Conservation (phyloP, 2,888 invertebrate species). For the Morpho deidamia region DNA sequence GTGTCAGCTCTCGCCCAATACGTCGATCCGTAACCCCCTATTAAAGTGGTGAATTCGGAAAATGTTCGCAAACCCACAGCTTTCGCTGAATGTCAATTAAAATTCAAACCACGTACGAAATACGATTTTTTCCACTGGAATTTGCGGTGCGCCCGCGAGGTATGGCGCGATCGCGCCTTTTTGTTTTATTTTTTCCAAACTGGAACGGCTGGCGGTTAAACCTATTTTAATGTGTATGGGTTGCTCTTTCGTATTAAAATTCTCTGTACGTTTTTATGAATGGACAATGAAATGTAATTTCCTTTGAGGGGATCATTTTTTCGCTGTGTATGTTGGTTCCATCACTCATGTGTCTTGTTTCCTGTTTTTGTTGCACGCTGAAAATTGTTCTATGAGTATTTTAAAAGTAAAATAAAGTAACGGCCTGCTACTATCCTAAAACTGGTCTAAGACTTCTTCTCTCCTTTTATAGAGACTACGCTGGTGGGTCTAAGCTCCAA, state of each 20-base stretch:
- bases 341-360: conserved; percentile 10
- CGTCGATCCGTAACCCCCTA: conserved; percentile 33
- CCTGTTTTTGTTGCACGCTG: background rate
- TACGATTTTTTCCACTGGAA: conserved; percentile 78
- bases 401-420: too few relatives aligned
- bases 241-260: conserved; percentile 73
- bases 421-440: too few relatives aligned
- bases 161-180: conserved; percentile 74
- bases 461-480: too few relatives aligned
- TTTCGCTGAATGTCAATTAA: conserved; percentile 74
- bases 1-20: background rate
- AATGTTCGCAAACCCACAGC: conserved; percentile 50
- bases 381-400: background rate
- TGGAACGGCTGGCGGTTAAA: conserved; percentile 75
- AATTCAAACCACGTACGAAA: conserved; percentile 79
- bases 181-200: conserved; percentile 72
- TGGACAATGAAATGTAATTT: conserved; percentile 71
- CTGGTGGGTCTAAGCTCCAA: too few relatives aligned
- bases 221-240: conserved; percentile 77
- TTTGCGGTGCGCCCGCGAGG: conserved; percentile 71
- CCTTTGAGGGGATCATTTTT: conserved; percentile 43
- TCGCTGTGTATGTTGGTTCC: conserved; percentile 14
- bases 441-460: too few relatives aligned
- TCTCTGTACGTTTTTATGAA: conserved; percentile 49
- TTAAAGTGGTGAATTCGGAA: conserved; percentile 53